Evolutionary conservation across 2,888 invertebrate species (phyloP), one percentile per base, ranked within the genome.

Genomic region (Cosmia pyralina): DNA sequence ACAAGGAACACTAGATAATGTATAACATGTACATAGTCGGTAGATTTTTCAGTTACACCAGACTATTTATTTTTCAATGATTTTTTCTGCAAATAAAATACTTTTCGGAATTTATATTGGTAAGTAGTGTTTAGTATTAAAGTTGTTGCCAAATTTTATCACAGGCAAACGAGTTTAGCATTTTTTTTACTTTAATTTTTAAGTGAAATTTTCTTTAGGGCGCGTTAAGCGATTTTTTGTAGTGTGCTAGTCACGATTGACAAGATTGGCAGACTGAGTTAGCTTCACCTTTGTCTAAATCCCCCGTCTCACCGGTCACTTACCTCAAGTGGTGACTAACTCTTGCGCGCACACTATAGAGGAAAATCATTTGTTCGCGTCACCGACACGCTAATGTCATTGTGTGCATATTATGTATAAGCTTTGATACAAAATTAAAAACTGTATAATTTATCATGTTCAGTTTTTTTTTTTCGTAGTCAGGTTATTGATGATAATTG

Each of bases 81-180:
- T 72, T 77, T 83, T 81, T 85, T 75, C 77, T 82, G 69, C 65
- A 84, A 75, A 72, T 75, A 57, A 73, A 83, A 85, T 89, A 88
- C 77, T 90, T 90, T 91, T 92, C 87, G 87, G 88, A 88, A 82
- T 79, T 79, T 90, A 74, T 91, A 90, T 82, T 38, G 77, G 78
- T 87, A 64, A 64, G 64, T 64, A 88, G 74, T 82, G 85, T 83
- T 85, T 85, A 88, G 82, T 85, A 85, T 87, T 85, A 85, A 86
- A 75, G 86, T 86, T 87, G 90, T 91, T 91, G 92, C 92, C 91
- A 93, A 93, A 92, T 88, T 85, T 80, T 50, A 72, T 88, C 78
- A 69, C 83, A 86, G 34, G 69, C 75, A 70, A 85, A 79, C 59
- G 83, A 82, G 78, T 82, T 82, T 77, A 82, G 65, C 72, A n/a